Evolutionary conservation across 2,888 invertebrate species (phyloP).

Genomic region (Celastrina argiolus): DNA sequence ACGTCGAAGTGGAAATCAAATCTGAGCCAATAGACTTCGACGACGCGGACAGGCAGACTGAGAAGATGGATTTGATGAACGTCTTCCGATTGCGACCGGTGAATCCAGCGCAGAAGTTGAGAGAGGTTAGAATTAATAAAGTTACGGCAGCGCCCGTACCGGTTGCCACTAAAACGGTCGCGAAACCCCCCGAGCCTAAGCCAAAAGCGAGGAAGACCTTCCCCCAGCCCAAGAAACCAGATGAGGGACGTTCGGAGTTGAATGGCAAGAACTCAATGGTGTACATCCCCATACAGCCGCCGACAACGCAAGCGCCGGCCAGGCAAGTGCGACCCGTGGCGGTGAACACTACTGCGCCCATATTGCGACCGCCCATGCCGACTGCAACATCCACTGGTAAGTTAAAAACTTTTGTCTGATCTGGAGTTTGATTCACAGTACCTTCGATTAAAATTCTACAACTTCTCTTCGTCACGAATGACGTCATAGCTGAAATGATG

Average conservation of each 20-base stretch:
- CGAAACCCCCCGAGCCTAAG: conserved; percentile 45
- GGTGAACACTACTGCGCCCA: conserved; percentile 30
- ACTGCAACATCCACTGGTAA: conserved; percentile 30
- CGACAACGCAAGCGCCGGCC: conserved; percentile 56
- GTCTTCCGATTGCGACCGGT: conserved; percentile 61
- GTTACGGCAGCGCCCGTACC: conserved; percentile 51
- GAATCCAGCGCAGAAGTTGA: conserved; percentile 44
- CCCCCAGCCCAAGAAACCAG: conserved; percentile 57
- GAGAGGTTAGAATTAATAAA: conserved; percentile 62
- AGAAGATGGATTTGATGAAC: conserved; percentile 63
- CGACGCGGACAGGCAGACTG: conserved; percentile 55
- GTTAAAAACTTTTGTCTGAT: neutral
- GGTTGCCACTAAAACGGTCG: conserved; percentile 36
- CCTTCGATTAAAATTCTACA: too few species aligned
- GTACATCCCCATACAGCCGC: conserved; percentile 70
- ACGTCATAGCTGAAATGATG: too few species aligned
- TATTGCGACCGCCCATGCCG: conserved; percentile 33
- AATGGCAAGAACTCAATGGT: conserved; percentile 71
- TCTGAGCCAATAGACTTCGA: conserved; percentile 64
- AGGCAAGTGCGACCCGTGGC: conserved; percentile 37
- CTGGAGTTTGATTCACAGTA: too few species aligned
- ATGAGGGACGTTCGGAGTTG: conserved; percentile 57
- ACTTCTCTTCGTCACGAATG: too few species aligned
- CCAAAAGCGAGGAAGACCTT: conserved; percentile 62
- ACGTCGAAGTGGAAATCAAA: conserved; percentile 61